phyloP scores from a whole-genome alignment of 2,888 invertebrate genomes.

The Plagodis pulveraria region DNA sequence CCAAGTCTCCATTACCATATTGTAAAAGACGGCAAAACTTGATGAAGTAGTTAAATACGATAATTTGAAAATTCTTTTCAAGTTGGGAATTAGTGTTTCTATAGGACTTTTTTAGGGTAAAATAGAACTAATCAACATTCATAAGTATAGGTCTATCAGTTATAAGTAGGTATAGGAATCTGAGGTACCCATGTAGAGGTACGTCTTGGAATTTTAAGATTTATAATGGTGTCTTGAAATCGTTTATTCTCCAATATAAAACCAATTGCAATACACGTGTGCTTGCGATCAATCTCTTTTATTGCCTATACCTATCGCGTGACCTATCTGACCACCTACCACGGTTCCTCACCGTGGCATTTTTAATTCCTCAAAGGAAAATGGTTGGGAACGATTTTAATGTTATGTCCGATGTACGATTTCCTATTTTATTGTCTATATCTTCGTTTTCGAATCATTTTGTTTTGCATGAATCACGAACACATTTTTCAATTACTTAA shows the following conservation, averaged over 20 bases:
- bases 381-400: slow-evolving; percentile 36
- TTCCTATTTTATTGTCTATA: slow-evolving; percentile 30
- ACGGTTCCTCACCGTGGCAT: slow-evolving; percentile 66
- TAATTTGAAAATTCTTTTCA: too few species aligned
- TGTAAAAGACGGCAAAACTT: slow-evolving; percentile 39
- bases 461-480: slow-evolving; percentile 54
- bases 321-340: slow-evolving; percentile 60
- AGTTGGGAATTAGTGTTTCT: too few species aligned
- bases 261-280: slow-evolving; percentile 45
- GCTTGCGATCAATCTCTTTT: slow-evolving; percentile 60
- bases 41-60: too few species aligned
- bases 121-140: too few species aligned
- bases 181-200: too few species aligned
- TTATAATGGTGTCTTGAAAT: slow-evolving; percentile 8
- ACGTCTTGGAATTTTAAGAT: background rate
- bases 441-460: slow-evolving; percentile 36
- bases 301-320: slow-evolving; percentile 53
- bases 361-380: slow-evolving; percentile 59
- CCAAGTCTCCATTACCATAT: slow-evolving; percentile 42
- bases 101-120: too few species aligned
- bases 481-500: slow-evolving; percentile 69
- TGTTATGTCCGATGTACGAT: slow-evolving; percentile 5
- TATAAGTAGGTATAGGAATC: too few species aligned
- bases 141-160: too few species aligned
- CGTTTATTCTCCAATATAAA: slow-evolving; percentile 18